phyloP scores from a whole-genome alignment of 2,888 invertebrate genomes.

The Falcaria lacertinaria region DNA sequence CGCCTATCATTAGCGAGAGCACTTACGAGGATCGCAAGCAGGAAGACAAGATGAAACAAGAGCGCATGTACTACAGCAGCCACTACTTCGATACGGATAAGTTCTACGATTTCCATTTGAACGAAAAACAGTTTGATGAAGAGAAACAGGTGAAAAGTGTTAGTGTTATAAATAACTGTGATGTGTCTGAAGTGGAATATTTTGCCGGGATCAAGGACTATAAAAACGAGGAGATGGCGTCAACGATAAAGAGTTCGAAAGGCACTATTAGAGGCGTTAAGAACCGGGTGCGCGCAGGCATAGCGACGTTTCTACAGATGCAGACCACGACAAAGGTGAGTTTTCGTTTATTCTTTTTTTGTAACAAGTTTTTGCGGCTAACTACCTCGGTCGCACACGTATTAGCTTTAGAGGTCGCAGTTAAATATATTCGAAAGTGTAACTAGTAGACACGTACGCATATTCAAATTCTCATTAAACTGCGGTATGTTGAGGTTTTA shows the following conservation, averaged over 20 bases:
- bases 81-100: constrained; percentile 87
- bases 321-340: constrained; percentile 90
- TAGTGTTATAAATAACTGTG: constrained; percentile 66
- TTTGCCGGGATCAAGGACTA: constrained; percentile 91
- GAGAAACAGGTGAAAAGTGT: constrained; percentile 61
- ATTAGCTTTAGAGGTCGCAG: constrained; percentile 66
- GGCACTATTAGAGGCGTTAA: constrained; percentile 96
- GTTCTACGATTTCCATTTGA: constrained; percentile 90
- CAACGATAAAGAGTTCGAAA: constrained; percentile 93
- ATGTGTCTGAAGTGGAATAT: constrained; percentile 81
- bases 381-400: constrained; percentile 57
- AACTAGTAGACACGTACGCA: constrained; percentile 39
- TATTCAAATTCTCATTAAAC: constrained; percentile 47
- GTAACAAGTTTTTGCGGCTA: constrained; percentile 28
- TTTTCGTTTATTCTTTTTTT: constrained; percentile 43
- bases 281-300: constrained; percentile 95
- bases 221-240: constrained; percentile 80
- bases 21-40: constrained; percentile 83
- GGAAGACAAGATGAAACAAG: constrained; percentile 69
- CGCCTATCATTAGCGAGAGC: constrained; percentile 81
- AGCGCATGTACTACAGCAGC: constrained; percentile 67
- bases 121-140: constrained; percentile 82
- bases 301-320: constrained; percentile 95
- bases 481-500: constrained; percentile 25
- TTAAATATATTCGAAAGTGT: constrained; percentile 63